Conservation (phyloP, 2,113 vertebrate species). For the Pipa parva region DNA sequence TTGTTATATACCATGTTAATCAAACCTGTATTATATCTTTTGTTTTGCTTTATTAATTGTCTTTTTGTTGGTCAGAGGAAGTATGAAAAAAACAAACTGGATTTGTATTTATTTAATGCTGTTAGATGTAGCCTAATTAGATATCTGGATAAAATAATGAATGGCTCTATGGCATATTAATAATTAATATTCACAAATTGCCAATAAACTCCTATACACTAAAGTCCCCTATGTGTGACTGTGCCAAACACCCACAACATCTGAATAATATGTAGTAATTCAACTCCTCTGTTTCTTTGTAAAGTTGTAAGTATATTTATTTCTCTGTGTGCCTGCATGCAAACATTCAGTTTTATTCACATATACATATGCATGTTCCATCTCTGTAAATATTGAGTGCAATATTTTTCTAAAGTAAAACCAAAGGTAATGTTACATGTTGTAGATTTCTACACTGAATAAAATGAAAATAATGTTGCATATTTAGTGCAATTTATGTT, state of each 20-base stretch:
- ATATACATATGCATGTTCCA: conserved; percentile 13
- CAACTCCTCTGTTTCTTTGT: background rate
- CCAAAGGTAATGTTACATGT: conserved; percentile 36
- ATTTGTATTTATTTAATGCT: too few relatives aligned
- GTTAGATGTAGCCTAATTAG: conserved; percentile 20
- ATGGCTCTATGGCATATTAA: background rate
- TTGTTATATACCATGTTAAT: too few relatives aligned
- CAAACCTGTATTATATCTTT: too few relatives aligned
- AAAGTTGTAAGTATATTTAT: conserved; percentile 36
- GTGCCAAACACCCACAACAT: background rate
- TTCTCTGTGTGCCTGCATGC: conserved; percentile 14
- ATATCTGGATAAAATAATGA: background rate
- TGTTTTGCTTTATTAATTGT: too few relatives aligned
- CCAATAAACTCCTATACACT: background rate
- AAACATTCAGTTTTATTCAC: conserved; percentile 8
- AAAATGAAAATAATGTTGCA: background rate
- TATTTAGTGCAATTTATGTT: background rate
- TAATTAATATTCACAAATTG: background rate
- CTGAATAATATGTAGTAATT: background rate
- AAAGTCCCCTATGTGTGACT: background rate
- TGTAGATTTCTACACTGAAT: conserved; percentile 5
- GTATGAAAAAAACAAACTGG: too few relatives aligned
- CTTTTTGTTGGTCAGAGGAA: too few relatives aligned
- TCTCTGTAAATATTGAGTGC: conserved; percentile 31
- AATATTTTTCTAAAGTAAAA: conserved; percentile 21